Evolutionary conservation across 2,888 invertebrate species (phyloP).

Genomic region (Drosophila basisetae): DNA sequence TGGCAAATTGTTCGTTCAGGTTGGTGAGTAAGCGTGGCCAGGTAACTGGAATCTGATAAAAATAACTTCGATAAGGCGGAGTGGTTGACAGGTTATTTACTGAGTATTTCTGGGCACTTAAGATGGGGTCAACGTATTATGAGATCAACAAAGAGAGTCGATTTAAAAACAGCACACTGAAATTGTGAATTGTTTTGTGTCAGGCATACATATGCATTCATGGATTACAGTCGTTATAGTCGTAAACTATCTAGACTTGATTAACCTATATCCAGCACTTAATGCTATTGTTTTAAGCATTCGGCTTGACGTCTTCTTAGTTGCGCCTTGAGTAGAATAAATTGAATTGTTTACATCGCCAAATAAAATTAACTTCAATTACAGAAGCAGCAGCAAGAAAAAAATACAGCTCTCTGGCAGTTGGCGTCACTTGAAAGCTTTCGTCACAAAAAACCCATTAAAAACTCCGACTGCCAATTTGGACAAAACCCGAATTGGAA

Average conservation of each 20-base stretch:
- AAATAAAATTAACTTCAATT: slow-evolving; percentile 60
- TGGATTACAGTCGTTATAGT: not conserved
- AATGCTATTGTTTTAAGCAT: not conserved
- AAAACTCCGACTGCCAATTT: slow-evolving; percentile 50
- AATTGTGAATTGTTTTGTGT: not conserved
- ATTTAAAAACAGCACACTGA: not conserved
- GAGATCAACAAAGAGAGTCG: not conserved
- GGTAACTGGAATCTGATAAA: slow-evolving; percentile 24
- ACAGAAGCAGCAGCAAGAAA: slow-evolving; percentile 4
- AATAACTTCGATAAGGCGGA: slow-evolving; percentile 6
- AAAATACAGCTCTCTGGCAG: not conserved
- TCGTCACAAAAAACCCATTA: slow-evolving; percentile 54
- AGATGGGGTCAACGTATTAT: slow-evolving; percentile 19
- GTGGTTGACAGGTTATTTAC: slow-evolving; percentile 4
- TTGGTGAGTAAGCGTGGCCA: slow-evolving; percentile 13
- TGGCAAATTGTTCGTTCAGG: slow-evolving; percentile 52
- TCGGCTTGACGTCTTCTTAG: not conserved
- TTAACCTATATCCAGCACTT: not conserved
- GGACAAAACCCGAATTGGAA: slow-evolving; percentile 45
- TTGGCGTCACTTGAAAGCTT: slow-evolving; percentile 16
- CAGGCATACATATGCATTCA: not conserved
- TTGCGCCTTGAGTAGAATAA: slow-evolving; percentile 13
- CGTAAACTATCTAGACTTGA: not conserved
- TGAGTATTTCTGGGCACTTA: not conserved
- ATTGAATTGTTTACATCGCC: slow-evolving; percentile 51